Base-by-base conservation (phyloP, 2,113 vertebrate species). In the Propithecus coquereli region DNA sequence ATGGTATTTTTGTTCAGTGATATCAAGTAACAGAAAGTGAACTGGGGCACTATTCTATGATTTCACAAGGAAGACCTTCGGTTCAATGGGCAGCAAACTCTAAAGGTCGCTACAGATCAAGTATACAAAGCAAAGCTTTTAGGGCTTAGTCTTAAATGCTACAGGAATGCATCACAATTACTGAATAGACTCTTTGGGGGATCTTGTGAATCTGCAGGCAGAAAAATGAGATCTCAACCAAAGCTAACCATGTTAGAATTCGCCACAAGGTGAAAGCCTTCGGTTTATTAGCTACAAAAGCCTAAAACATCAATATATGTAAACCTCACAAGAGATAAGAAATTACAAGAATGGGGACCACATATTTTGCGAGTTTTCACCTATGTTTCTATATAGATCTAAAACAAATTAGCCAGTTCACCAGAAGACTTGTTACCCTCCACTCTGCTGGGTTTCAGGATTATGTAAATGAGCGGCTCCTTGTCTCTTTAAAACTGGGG, bases 1-100 rank as follows among this genome's bases (percentile, higher is more conserved):
- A 98, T 97, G 87, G 97, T 94, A 91, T 95, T 93, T 97, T 98
- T 98, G 93, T 96, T 98, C 45, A 3, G 54, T 96, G 63, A 81
- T 97, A 95, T 90, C 68, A 66, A 96, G 76, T 90, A 32, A 0
- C 77, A 52, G 95, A 96, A 83, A 97, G 95, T 95, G 96, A 96
- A 91, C 91, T 95, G 90, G 92, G 87, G 83, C 89, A 82, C 43
- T 92, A 95, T 97, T 97, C 97, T 97, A 70, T 57, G 94, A 94
- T 94, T 97, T 94, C 93, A 57, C 66, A 85, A 96, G 96, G 71
- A 96, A 96, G 97, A 97, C 97, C 90, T 96, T 95, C 94, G 80
- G 79, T 93, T 97, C 95, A 97, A 81, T 94, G 96, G 91, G 94
- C 97, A 93, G 96, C 92, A 91, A 63, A 54, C 66, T 90, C 0